A percentile compares a stretch with the other conserved stretches of the same genome.
These are phyloP conservation scores for Drosophila yakuba DNA, from an alignment of 1,140 invertebrate species.

Conservation along the genomic window DNA sequence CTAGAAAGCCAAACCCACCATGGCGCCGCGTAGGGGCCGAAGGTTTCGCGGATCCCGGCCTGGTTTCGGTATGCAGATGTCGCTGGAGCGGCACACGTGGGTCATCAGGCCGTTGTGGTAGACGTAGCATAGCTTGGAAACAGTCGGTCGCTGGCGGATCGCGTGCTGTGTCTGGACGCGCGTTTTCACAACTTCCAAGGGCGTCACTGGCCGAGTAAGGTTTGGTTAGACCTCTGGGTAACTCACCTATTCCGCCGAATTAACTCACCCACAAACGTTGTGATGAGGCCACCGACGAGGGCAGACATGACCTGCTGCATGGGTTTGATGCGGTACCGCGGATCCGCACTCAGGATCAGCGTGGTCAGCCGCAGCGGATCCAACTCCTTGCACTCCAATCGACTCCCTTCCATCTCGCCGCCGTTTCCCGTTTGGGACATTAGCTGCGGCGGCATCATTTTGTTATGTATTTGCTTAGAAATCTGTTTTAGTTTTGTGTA, in stretches of 20 bases:
- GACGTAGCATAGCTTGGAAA: conserved; percentile 95
- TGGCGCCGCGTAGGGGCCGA: conserved; percentile 94
- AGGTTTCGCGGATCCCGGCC: conserved; percentile 86
- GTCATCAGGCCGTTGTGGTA: conserved; percentile 99
- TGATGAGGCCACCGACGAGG: conserved; percentile 94
- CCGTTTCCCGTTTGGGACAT: not conserved
- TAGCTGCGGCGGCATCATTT: conserved; percentile 32
- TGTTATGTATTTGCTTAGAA: not conserved
- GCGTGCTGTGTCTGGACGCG: conserved; percentile 95
- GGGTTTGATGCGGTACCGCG: conserved; percentile 91
- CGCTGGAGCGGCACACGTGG: conserved; percentile 91
- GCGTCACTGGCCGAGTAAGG: conserved; percentile 91
- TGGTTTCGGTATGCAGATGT: conserved; percentile 87
- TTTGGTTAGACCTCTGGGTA: conserved; percentile 70
- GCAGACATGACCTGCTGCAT: conserved; percentile 95
- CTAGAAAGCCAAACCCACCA: conserved; percentile 87
- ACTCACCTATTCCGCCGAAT: too few relatives aligned
- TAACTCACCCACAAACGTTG: conserved; percentile 93
- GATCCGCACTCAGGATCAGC: conserved; percentile 86
- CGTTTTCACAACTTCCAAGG: conserved; percentile 99
- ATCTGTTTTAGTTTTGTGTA: not conserved
- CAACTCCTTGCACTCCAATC: not conserved
- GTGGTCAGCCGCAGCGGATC: conserved; percentile 34
- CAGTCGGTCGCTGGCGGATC: conserved; percentile 93
- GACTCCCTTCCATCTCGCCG: not conserved